Percentiles rank a stretch among this genome's conserved stretches.
phyloP scores from a whole-genome alignment of 2,888 invertebrate species.

The Agrochola lota region DNA sequence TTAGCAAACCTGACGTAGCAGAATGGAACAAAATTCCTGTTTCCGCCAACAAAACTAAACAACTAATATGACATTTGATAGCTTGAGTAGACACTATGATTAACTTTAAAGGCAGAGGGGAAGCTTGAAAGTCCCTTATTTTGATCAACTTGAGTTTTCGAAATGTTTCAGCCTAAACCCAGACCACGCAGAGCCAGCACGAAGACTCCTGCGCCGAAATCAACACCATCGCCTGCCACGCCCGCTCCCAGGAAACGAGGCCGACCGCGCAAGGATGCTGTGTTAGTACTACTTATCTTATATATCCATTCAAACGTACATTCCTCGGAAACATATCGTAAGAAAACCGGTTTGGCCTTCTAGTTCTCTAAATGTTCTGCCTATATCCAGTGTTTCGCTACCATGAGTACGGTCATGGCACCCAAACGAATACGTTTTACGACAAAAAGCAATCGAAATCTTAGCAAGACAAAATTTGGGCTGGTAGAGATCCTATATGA shows the following conservation, averaged over 20 bases:
- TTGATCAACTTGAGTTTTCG: background rate
- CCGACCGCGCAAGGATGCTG: conserved; percentile 80
- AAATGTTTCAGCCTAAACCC: conserved; percentile 57
- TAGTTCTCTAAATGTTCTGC: too few species aligned
- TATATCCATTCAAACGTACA: background rate
- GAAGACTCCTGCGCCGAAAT: conserved; percentile 52
- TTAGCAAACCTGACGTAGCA: background rate
- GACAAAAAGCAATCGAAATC: too few species aligned
- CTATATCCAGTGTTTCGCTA: too few species aligned
- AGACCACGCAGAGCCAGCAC: conserved; percentile 60
- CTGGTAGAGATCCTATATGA: too few species aligned
- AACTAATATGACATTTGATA: background rate
- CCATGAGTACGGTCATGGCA: too few species aligned
- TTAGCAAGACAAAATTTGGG: too few species aligned
- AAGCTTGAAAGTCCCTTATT: background rate
- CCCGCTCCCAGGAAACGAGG: conserved; percentile 79
- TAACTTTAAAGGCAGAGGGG: background rate
- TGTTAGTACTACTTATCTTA: conserved; percentile 60
- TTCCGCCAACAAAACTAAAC: background rate
- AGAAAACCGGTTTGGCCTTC: background rate
- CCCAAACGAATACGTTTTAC: too few species aligned
- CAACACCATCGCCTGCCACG: conserved; percentile 42
- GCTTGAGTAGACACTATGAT: background rate
- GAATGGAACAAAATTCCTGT: background rate
- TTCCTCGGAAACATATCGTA: background rate